A percentile compares a stretch with the other conserved stretches of the same genome.
Conservation (phyloP, 2,113 vertebrate genomes). For the Daubentonia madagascariensis region DNA sequence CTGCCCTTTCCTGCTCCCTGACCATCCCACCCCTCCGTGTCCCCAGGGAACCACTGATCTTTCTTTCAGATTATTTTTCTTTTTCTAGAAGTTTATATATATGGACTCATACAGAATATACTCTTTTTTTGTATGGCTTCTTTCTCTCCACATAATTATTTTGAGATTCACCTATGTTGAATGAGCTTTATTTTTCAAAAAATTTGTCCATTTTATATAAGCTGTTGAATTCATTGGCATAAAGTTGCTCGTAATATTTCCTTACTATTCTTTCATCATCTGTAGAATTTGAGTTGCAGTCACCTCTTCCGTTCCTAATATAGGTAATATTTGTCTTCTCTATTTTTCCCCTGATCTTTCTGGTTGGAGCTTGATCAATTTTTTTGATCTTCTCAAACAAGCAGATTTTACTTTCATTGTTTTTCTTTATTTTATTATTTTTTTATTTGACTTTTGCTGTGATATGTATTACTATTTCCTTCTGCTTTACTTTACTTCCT, state of each 20-base stretch:
- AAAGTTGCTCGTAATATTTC: background rate
- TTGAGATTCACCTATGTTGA: conserved; percentile 9
- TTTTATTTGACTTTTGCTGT: background rate
- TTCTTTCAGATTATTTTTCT: background rate
- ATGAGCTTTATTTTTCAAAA: background rate
- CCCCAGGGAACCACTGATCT: background rate
- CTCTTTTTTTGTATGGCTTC: background rate
- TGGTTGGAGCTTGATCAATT: background rate
- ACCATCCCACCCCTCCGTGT: fast-evolving
- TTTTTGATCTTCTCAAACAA: background rate
- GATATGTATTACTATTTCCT: background rate
- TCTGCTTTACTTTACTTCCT: background rate
- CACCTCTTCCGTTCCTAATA: background rate
- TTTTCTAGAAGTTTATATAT: background rate
- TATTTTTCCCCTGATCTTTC: background rate
- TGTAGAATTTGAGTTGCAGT: background rate
- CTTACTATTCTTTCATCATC: background rate
- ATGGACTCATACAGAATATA: background rate
- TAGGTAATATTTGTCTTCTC: background rate
- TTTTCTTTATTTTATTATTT: background rate
- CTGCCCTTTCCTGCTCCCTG: background rate
- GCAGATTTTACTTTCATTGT: background rate
- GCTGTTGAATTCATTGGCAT: background rate
- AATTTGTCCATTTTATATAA: background rate
- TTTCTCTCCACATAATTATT: background rate